Base-by-base conservation (phyloP, 2,113 vertebrate genomes). In the Vulpes vulpes region DNA sequence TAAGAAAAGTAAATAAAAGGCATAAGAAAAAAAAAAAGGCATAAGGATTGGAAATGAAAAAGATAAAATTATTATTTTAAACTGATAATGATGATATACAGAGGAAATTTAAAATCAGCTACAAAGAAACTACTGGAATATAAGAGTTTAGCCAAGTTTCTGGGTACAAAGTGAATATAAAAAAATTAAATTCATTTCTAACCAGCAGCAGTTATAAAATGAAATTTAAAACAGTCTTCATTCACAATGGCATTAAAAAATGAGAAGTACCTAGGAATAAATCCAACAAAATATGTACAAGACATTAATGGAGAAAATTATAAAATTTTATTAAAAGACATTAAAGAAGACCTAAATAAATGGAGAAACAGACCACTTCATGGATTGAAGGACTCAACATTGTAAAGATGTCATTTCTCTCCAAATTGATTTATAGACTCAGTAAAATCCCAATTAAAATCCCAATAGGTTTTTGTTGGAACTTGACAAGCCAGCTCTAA, bases 371-470 rank as follows among this genome's bases (percentile, higher is more conserved):
- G 23, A 89, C 93, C 38, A 88, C 81, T 96, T 92, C 78, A 57
- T 82, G 20, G 76, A 91, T 32, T 62, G 74, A 71, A 96, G 38
- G 60, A 62, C 76, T 91, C 92, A 85, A 89, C 38, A 79, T 88
- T 97, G 87, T 97, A 96, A 98, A 98, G 91, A 95, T 96, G 97
- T 97, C 97, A 96, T 95, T 94, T 97, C 84, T 90, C 53, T 85
- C 55, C 93, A 95, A 95, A 96, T 78, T 97, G 98, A 98, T 98
- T 97, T 94, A 97, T 79, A 89, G 84, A 91, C 95, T 96, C 92
- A 88, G 88, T 97, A 98, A 98, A 98, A 96, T 97, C 65, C 60
- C 96, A 98, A 97, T 98, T 97, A 98, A 97, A 96, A 97, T 96
- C 57, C 74, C 97, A 91, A 95, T 92, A 79, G 92, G 51, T 92